A percentile compares a stretch with the other conserved stretches of the same genome.
phyloP scores from a whole-genome alignment of 2,113 vertebrate species.

The Brachyistius frenatus region DNA sequence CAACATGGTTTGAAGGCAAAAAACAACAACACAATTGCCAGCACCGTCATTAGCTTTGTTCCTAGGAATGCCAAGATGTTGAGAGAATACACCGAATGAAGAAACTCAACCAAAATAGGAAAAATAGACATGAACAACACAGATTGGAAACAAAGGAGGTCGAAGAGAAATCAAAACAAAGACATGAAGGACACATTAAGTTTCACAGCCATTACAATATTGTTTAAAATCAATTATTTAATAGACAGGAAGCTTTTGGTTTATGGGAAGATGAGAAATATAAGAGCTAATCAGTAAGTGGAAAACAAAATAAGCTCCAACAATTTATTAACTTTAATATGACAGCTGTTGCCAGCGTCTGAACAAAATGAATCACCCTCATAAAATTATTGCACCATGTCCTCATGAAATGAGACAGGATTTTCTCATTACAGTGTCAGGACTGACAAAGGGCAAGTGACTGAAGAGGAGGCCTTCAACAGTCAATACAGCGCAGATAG shows the following conservation, averaged over 20 bases:
- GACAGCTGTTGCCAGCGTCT: constrained; percentile 31
- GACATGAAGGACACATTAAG: not conserved
- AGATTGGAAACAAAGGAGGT: not conserved
- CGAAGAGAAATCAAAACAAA: not conserved
- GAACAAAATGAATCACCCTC: constrained; percentile 30
- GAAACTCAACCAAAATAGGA: not conserved
- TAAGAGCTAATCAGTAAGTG: not conserved
- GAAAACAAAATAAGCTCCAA: constrained; percentile 21
- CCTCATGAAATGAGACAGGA: constrained; percentile 48
- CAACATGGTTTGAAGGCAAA: constrained; percentile 45
- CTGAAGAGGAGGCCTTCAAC: constrained; percentile 45
- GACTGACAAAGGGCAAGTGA: constrained; percentile 52
- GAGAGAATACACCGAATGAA: constrained; percentile 1
- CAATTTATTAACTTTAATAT: constrained; percentile 35
- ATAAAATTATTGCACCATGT: constrained; percentile 40
- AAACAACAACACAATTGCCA: constrained; percentile 51
- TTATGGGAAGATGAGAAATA: constrained; percentile 7
- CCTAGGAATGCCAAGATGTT: constrained; percentile 4
- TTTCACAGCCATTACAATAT: constrained; percentile 12
- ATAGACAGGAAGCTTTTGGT: constrained; percentile 19
- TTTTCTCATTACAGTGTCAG: constrained; percentile 52
- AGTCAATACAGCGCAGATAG: constrained; percentile 36
- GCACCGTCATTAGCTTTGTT: constrained; percentile 30
- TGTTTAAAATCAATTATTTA: constrained; percentile 28
- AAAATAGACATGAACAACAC: not conserved